Conservation (phyloP, 1,140 invertebrate genomes). For the Drosophila ironensis region DNA sequence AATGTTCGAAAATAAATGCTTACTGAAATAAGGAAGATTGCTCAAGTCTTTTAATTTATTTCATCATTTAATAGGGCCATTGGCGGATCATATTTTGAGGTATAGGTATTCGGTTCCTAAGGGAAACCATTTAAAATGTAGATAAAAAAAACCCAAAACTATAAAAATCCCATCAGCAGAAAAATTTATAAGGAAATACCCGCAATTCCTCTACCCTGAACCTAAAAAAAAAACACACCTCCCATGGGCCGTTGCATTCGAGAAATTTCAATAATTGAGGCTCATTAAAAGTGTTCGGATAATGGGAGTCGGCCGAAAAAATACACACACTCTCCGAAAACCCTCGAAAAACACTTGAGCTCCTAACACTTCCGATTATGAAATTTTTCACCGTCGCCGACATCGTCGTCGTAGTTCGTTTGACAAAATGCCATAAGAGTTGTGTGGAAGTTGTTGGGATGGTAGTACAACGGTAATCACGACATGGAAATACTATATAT, state of each 20-base stretch:
- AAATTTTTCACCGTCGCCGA: too few relatives aligned
- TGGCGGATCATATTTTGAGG: too few relatives aligned
- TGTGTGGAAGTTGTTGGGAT: conserved; percentile 8
- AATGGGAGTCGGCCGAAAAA: conserved; percentile 34
- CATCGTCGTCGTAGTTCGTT: conserved; percentile 41
- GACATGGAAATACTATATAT: conserved; percentile 71
- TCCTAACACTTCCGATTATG: conserved; percentile 74
- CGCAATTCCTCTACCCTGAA: conserved; percentile 1
- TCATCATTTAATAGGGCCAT: too few relatives aligned
- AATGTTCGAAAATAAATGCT: too few relatives aligned
- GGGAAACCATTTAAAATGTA: too few relatives aligned
- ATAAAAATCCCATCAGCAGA: neutral
- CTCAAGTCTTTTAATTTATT: too few relatives aligned
- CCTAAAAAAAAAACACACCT: neutral
- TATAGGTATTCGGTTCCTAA: too few relatives aligned
- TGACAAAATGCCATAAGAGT: conserved; percentile 58
- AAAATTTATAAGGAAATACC: conserved; percentile 13
- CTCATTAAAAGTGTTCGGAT: conserved; percentile 67
- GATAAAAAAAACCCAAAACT: neutral
- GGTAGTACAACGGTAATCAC: conserved; percentile 65
- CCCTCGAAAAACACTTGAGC: neutral
- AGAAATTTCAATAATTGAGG: conserved; percentile 77
- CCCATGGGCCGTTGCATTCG: conserved; percentile 64
- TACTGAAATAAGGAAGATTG: too few relatives aligned
- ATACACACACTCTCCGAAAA: conserved; percentile 6